Conservation (phyloP, 2,113 vertebrate species). For the Bos indicus region DNA sequence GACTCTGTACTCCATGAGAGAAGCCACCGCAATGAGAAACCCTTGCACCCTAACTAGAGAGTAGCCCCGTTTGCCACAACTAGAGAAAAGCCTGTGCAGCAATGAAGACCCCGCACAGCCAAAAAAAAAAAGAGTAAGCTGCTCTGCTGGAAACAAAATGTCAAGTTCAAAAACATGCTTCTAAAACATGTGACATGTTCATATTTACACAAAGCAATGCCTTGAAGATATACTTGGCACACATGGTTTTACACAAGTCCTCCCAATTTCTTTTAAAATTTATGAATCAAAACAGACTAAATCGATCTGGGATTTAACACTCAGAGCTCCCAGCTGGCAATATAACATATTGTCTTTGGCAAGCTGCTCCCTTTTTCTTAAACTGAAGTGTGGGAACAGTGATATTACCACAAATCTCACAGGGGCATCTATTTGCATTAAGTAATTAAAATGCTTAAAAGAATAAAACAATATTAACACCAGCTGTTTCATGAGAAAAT, state of each 20-base stretch:
- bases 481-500: neutral
- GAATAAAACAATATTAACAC: neutral
- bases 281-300: neutral
- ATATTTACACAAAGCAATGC: neutral
- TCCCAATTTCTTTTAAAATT: neutral
- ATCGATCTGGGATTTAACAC: neutral
- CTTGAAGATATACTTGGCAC: neutral
- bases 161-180: neutral
- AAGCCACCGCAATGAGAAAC: neutral
- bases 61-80: neutral
- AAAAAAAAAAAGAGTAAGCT: neutral
- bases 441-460: conserved; percentile 36
- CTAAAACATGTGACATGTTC: neutral
- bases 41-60: neutral
- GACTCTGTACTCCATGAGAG: neutral
- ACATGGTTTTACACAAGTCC: neutral
- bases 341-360: neutral
- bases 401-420: neutral
- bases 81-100: neutral
- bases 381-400: neutral
- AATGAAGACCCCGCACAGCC: neutral
- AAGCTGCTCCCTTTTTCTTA: neutral
- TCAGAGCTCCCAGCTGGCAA: neutral
- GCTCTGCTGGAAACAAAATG: neutral
- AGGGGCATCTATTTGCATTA: conserved; percentile 13